Conservation (phyloP, 1,140 invertebrate genomes). For the Zelostemma sp. region DNA sequence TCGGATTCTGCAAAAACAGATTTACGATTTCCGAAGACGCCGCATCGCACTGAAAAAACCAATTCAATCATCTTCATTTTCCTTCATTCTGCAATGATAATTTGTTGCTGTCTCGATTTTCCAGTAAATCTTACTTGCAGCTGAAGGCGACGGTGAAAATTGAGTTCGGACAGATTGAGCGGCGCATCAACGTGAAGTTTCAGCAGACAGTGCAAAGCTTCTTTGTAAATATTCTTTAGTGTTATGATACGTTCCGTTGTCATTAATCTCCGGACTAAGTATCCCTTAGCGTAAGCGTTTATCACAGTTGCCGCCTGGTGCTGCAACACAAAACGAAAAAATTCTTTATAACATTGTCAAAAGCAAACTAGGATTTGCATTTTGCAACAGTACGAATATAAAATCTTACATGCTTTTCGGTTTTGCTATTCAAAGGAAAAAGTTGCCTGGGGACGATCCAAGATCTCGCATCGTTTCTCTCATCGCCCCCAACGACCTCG, state of each 20-base stretch:
- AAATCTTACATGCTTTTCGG: conserved; percentile 58
- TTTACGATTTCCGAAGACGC: conserved; percentile 66
- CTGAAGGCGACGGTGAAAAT: conserved; percentile 65
- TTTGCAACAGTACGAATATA: neutral
- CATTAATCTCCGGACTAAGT: conserved; percentile 82
- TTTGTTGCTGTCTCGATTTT: too few species aligned
- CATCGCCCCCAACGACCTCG: too few species aligned
- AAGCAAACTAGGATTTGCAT: neutral
- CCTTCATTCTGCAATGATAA: neutral
- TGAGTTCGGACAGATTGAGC: conserved; percentile 63
- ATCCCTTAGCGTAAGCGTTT: conserved; percentile 83
- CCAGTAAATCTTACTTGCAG: conserved; percentile 57
- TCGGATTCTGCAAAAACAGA: conserved; percentile 58
- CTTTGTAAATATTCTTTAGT: conserved; percentile 84
- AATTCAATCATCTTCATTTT: neutral
- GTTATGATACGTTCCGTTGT: conserved; percentile 83
- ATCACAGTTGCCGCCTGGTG: conserved; percentile 76
- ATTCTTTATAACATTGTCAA: neutral
- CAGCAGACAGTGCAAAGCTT: conserved; percentile 81
- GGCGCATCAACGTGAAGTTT: conserved; percentile 78
- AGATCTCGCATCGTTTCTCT: conserved; percentile 34
- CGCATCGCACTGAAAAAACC: conserved; percentile 61
- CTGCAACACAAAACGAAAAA: conserved; percentile 57
- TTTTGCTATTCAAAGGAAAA: conserved; percentile 57
- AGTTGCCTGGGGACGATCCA: conserved; percentile 56